Evolutionary conservation across 2,113 vertebrate genomes (phyloP), one percentile per base, ranked within the genome.

Genomic region (Tautogolabrus adspersus): DNA sequence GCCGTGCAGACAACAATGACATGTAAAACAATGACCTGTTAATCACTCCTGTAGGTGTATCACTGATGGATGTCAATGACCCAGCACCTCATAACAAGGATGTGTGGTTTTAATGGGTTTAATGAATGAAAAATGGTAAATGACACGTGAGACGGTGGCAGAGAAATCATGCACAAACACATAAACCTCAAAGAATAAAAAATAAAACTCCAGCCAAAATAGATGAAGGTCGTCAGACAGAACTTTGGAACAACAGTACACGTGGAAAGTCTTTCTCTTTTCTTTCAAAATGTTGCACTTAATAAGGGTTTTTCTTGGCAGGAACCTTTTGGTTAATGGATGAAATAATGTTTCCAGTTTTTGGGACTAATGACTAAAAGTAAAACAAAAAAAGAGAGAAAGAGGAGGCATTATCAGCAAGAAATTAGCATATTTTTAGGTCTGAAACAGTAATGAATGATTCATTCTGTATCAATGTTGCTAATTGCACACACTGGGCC

Each of bases 401-500:
- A 52, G 63, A 58, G 10, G 40, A 42, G 10, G 10, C 38, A 40
- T 7, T 42, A 42, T 3, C 2, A 42, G 3, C 10, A 10, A 9
- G 8, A 42, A 10, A 42, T 26, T 38, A 61, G 18, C 37, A 10
- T 72, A 54, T 74, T 61, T 60, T 64, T 69, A 30, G 19, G 23
- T 15, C 13, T 57, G 18, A 70, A 46, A 10, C 54, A 67, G 51
- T 56, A 67, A 56, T 22, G 38, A 67, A 79, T 49, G 58, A 59
- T 67, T 59, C 1, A 49, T 6, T 54, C 42, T 42, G 49, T 21
- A 72, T 76, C 68, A 73, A 73, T 80, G 47, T 68, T 2, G 5
- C 26, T 60, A 64, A 68, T 37, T 72, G 2, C 55, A 30, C 55
- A 34, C 52, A 58, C 9, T 30, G 7, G 52, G 55, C 22, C 21